Evolutionary conservation across 1,140 invertebrate species (phyloP).

Genomic region (Aphis gossypii): DNA sequence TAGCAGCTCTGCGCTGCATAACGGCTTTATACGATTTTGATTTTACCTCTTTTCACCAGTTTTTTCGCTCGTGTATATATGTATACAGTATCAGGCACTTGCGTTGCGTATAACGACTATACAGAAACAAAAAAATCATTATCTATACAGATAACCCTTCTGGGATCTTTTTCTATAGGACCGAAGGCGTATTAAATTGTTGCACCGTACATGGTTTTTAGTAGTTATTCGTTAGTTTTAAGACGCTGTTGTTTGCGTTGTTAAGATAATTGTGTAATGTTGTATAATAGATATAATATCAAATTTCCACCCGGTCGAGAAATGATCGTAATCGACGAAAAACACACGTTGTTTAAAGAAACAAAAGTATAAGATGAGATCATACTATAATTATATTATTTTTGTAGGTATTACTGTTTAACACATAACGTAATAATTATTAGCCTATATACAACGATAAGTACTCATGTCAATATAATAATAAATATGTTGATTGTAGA

Average conservation of each 20-base stretch:
- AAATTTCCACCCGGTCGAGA: neutral
- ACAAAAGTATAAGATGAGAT: neutral
- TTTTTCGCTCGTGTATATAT: neutral
- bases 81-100: neutral
- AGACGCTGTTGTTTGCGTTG: neutral
- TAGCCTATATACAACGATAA: no score
- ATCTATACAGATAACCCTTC: neutral
- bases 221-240: neutral
- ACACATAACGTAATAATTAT: no score
- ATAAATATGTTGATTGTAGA: no score
- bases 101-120: neutral
- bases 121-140: neutral
- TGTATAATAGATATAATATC: neutral
- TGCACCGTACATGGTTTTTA: neutral
- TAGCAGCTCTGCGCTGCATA: conserved; percentile 10
- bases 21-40: conserved; percentile 30
- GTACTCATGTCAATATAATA: no score
- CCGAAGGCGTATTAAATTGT: neutral
- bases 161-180: neutral
- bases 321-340: neutral
- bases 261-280: neutral
- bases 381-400: neutral
- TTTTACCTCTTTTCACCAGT: conserved; percentile 31
- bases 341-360: neutral
- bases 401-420: no score